A percentile compares a stretch with the other conserved stretches of the same genome.
These are phyloP conservation scores for Halictus quadricinctus DNA, from an alignment of 2,888 invertebrate genomes.

Conservation along the genomic window DNA sequence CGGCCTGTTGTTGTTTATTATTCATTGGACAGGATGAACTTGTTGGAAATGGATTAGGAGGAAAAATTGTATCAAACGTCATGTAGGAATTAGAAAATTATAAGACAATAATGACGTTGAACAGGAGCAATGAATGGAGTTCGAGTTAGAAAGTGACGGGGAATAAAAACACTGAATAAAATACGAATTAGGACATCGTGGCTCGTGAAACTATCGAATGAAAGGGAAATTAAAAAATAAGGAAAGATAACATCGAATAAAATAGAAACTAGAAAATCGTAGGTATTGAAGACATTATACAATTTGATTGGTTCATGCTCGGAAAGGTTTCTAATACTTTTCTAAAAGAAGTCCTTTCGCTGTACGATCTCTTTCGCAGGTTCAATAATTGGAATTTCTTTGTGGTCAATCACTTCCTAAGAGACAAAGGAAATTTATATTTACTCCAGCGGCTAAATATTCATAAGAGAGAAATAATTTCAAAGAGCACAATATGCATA, in stretches of 20 bases:
- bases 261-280: neutral
- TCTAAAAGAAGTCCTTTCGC: neutral
- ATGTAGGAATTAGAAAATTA: constrained; percentile 3
- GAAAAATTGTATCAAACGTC: constrained; percentile 57
- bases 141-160: neutral
- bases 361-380: constrained; percentile 25
- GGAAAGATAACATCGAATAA: no score
- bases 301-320: neutral
- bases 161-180: neutral
- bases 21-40: neutral
- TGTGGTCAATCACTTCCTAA: neutral
- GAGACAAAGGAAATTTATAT: neutral
- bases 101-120: neutral
- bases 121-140: neutral
- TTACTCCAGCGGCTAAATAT: neutral
- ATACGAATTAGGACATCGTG: no score
- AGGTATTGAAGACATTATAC: no score
- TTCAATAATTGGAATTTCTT: neutral
- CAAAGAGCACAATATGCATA: neutral
- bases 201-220: no score
- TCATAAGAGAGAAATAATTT: neutral
- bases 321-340: neutral
- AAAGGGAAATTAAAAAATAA: no score
- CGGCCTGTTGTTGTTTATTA: neutral
- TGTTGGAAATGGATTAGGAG: neutral